These are phyloP conservation scores for Rhabdornis inornatus DNA, from an alignment of 2,113 vertebrate genomes.

Conservation along the genomic window DNA sequence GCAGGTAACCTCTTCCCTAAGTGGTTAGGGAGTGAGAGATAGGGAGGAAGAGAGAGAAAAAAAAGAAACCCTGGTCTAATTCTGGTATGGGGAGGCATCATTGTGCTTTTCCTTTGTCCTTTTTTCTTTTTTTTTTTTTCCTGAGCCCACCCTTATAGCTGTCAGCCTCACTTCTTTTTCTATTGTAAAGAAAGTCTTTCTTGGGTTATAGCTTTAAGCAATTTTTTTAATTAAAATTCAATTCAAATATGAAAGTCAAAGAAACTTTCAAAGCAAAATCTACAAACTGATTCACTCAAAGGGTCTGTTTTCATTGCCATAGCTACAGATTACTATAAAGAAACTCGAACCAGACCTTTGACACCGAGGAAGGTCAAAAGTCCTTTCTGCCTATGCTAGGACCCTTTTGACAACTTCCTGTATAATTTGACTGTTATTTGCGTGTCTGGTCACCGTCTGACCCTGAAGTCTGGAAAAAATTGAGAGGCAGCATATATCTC, in stretches of 20 bases:
- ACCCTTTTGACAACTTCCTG: slow-evolving; percentile 85
- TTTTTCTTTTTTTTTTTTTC: not conserved
- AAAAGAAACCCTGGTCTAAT: not conserved
- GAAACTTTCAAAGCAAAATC: slow-evolving; percentile 61
- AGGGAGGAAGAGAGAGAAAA: not conserved
- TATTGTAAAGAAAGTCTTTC: slow-evolving; percentile 58
- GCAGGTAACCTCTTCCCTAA: slow-evolving; percentile 42
- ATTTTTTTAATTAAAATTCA: slow-evolving; percentile 59
- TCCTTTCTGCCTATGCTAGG: slow-evolving; percentile 72
- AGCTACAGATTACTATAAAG: slow-evolving; percentile 78
- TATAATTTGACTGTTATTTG: slow-evolving; percentile 85
- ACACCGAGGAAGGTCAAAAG: slow-evolving; percentile 77
- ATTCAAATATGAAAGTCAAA: slow-evolving; percentile 59
- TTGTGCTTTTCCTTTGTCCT: not conserved
- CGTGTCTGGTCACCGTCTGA: slow-evolving; percentile 78
- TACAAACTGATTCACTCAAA: slow-evolving; percentile 69
- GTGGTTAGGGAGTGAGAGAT: not conserved
- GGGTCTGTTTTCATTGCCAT: slow-evolving; percentile 69
- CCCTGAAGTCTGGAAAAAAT: slow-evolving; percentile 78
- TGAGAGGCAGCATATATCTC: slow-evolving; percentile 56
- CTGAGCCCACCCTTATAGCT: slow-evolving; percentile 3
- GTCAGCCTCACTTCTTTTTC: not conserved
- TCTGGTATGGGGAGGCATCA: slow-evolving; percentile 12
- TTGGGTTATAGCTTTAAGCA: slow-evolving; percentile 41
- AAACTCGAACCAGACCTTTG: slow-evolving; percentile 87